Conservation (phyloP, 2,888 invertebrate species). For the Leucophora obtusa region DNA sequence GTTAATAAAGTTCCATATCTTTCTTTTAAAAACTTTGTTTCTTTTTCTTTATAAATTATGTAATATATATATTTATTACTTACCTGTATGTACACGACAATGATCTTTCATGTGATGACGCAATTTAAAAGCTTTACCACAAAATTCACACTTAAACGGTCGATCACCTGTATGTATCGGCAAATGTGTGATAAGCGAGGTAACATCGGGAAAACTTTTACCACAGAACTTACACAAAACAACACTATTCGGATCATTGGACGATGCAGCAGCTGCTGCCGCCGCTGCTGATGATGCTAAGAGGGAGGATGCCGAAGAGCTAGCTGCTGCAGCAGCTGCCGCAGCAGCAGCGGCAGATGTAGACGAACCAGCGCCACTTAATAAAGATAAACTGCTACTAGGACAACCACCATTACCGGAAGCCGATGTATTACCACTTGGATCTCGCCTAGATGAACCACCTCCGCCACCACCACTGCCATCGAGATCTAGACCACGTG, state of each 20-base stretch:
- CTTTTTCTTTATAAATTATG: not conserved
- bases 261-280: constrained; percentile 71
- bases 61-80: constrained; percentile 71
- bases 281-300: constrained; percentile 66
- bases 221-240: constrained; percentile 95
- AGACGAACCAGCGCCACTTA: constrained; percentile 70
- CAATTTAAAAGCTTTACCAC: constrained; percentile 94
- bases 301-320: constrained; percentile 67
- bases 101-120: constrained; percentile 97
- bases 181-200: constrained; percentile 91
- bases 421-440: constrained; percentile 65
- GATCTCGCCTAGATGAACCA: constrained; percentile 66
- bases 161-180: constrained; percentile 94
- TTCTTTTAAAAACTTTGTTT: not conserved
- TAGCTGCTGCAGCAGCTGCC: constrained; percentile 73
- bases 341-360: constrained; percentile 74
- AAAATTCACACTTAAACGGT: constrained; percentile 95
- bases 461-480: constrained; percentile 69
- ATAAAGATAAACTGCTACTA: constrained; percentile 65
- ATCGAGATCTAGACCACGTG: constrained; percentile 65
- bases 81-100: constrained; percentile 93
- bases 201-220: constrained; percentile 94
- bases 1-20: not conserved
- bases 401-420: constrained; percentile 74
- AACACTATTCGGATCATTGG: constrained; percentile 84